These are phyloP conservation scores for Oryzias sinensis DNA, from an alignment of 2,797 vertebrate species.

Conservation along the genomic window DNA sequence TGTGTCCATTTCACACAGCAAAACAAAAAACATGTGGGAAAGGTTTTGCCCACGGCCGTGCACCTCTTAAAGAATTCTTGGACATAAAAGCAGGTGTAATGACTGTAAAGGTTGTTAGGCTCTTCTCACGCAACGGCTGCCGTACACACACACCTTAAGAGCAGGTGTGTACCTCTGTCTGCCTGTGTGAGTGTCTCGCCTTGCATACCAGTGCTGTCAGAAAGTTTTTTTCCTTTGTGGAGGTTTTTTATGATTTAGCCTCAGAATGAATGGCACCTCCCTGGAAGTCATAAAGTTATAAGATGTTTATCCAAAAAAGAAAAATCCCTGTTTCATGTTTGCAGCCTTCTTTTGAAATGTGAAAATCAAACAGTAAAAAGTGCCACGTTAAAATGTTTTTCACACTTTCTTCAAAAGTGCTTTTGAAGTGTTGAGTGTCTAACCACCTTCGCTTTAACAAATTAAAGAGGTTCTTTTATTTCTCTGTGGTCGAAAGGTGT, in stretches of 20 bases:
- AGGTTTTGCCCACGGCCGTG: slow-evolving; percentile 62
- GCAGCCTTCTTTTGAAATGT: too few species aligned
- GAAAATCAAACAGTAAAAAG: too few species aligned
- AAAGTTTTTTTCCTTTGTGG: slow-evolving; percentile 22
- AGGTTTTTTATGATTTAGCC: slow-evolving; percentile 28
- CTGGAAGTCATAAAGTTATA: background rate
- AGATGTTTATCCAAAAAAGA: background rate
- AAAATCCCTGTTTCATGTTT: too few species aligned
- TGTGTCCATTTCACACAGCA: slow-evolving; percentile 35
- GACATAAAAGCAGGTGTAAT: slow-evolving; percentile 76
- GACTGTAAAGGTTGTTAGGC: slow-evolving; percentile 63
- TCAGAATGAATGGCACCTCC: slow-evolving; percentile 3
- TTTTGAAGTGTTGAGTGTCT: background rate
- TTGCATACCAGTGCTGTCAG: slow-evolving; percentile 43
- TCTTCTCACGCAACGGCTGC: slow-evolving; percentile 66
- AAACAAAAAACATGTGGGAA: slow-evolving; percentile 7
- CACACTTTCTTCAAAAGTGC: background rate
- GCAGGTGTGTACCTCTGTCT: slow-evolving; percentile 52
- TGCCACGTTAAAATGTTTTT: too few species aligned
- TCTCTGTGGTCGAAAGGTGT: background rate
- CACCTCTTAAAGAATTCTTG: slow-evolving; percentile 56
- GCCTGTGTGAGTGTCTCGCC: slow-evolving; percentile 25
- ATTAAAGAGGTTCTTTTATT: background rate
- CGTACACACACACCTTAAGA: slow-evolving; percentile 60
- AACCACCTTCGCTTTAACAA: background rate